Evolutionary conservation across 2,113 vertebrate genomes (phyloP).

Genomic region (human): GRCh38 chr12:68411001-68411500

Average conservation of each 20-base stretch:
- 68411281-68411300: background rate
- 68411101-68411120: background rate
- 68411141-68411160: no score
- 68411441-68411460: no score
- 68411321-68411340: background rate
- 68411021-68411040: background rate
- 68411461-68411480: no score
- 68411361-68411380: background rate
- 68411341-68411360: background rate
- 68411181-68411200: background rate
- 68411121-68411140: no score
- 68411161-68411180: background rate
- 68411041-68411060: slow-evolving; percentile 17
- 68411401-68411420: no score
- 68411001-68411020: background rate
- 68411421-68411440: no score
- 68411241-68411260: background rate
- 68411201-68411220: background rate
- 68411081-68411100: background rate
- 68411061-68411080: background rate
- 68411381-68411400: background rate
- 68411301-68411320: background rate
- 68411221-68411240: background rate
- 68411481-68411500: no score
- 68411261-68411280: background rate